These are phyloP conservation scores for Psittacara wagleri DNA, from an alignment of 2,113 vertebrate species.

Conservation along the genomic window DNA sequence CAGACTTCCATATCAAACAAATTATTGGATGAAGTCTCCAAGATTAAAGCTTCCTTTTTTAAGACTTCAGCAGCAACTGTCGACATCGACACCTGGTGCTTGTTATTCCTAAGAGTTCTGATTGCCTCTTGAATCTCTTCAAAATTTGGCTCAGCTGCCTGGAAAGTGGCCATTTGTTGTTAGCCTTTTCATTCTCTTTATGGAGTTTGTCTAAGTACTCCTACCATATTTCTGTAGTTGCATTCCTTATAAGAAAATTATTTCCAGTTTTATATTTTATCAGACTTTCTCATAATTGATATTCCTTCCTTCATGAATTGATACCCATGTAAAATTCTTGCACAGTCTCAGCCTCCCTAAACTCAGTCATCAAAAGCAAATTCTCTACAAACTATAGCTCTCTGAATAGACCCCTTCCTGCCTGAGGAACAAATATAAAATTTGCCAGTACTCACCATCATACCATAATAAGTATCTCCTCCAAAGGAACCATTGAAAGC, in stretches of 20 bases:
- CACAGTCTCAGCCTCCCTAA: neutral
- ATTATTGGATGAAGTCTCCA: neutral
- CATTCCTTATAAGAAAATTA: neutral
- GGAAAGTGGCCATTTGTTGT: conserved; percentile 33
- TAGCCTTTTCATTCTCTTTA: conserved; percentile 13
- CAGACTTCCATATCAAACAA: neutral
- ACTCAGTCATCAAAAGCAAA: neutral
- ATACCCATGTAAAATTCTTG: neutral
- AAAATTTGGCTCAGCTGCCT: conserved; percentile 36
- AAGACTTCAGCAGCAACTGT: neutral
- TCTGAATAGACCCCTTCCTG: neutral
- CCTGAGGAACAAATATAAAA: neutral
- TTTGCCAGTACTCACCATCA: neutral
- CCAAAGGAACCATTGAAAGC: neutral
- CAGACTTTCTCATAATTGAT: neutral
- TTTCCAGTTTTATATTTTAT: neutral
- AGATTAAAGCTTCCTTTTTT: neutral
- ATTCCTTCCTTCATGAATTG: neutral
- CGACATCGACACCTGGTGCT: conserved; percentile 29
- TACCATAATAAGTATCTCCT: neutral
- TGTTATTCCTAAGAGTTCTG: conserved; percentile 31
- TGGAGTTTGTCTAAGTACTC: neutral
- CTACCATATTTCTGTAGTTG: neutral
- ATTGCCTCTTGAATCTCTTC: conserved; percentile 32
- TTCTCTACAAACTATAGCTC: neutral